Evolutionary conservation across 2,888 invertebrate species (phyloP).

Genomic region (Tipula lateralis): DNA sequence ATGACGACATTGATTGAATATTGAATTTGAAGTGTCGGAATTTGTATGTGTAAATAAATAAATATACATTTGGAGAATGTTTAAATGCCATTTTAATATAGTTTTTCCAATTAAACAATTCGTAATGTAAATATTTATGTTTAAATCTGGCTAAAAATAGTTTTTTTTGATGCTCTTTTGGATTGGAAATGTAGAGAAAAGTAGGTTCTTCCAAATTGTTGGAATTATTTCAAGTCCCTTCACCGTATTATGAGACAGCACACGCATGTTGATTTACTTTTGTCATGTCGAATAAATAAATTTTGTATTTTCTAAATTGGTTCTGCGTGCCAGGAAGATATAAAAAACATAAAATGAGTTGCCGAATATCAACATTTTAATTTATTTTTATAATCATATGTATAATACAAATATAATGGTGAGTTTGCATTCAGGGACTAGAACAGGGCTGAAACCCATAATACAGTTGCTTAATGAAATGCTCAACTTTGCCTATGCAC

Average conservation of each 20-base stretch:
- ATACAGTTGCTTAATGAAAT: too few species aligned
- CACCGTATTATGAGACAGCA: background rate
- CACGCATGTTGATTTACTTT: background rate
- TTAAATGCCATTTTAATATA: background rate
- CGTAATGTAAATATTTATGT: background rate
- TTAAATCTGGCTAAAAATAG: background rate
- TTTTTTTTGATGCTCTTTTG: background rate
- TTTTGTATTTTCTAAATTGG: constrained; percentile 19
- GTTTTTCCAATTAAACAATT: background rate
- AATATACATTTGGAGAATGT: background rate
- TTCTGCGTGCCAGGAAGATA: background rate
- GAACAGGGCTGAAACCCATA: background rate
- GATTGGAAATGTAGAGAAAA: background rate
- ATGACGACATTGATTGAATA: background rate
- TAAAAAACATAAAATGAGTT: background rate
- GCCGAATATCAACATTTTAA: constrained; percentile 1
- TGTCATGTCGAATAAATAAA: background rate
- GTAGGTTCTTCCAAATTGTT: background rate
- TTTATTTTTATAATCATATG: background rate
- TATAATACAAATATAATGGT: background rate
- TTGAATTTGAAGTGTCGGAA: background rate
- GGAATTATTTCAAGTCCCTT: background rate
- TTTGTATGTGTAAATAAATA: background rate
- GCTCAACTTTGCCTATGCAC: too few species aligned
- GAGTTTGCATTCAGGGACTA: background rate